phyloP scores from a whole-genome alignment of 2,113 vertebrate species.

The Haplotaxodon microlepis region DNA sequence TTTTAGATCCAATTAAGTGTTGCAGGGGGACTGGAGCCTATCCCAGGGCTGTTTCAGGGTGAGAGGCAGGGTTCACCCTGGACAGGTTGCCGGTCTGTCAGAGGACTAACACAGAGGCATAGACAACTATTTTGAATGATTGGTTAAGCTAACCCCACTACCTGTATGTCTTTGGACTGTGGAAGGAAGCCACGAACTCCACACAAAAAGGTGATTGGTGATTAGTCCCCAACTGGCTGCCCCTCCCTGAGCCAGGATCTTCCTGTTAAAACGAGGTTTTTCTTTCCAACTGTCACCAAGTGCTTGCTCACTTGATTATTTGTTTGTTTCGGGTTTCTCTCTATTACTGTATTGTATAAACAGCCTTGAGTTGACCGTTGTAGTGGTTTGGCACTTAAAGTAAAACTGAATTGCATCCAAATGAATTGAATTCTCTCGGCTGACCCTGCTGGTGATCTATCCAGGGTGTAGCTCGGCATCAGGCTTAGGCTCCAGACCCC shows the following conservation, averaged over 20 bases:
- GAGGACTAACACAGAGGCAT: background rate
- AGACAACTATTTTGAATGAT: background rate
- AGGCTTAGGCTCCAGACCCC: background rate
- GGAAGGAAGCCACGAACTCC: background rate
- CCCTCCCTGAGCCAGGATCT: background rate
- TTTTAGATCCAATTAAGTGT: background rate
- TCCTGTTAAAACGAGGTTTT: background rate
- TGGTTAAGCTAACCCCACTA: background rate
- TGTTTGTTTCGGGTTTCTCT: background rate
- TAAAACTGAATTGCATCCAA: background rate
- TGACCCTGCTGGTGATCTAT: background rate
- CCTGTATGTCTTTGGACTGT: accelerated
- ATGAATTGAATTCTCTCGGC: accelerated
- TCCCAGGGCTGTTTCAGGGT: accelerated
- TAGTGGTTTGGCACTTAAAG: accelerated
- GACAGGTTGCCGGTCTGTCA: background rate
- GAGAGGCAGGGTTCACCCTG: background rate
- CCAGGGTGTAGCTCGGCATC: background rate
- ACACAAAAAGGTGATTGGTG: background rate
- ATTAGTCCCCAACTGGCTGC: background rate
- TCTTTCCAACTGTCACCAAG: background rate
- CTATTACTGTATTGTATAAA: accelerated
- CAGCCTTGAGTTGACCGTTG: background rate
- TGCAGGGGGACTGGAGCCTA: accelerated
- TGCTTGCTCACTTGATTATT: background rate